phyloP scores from a whole-genome alignment of 2,113 vertebrate genomes.

The Salminus brasiliensis region DNA sequence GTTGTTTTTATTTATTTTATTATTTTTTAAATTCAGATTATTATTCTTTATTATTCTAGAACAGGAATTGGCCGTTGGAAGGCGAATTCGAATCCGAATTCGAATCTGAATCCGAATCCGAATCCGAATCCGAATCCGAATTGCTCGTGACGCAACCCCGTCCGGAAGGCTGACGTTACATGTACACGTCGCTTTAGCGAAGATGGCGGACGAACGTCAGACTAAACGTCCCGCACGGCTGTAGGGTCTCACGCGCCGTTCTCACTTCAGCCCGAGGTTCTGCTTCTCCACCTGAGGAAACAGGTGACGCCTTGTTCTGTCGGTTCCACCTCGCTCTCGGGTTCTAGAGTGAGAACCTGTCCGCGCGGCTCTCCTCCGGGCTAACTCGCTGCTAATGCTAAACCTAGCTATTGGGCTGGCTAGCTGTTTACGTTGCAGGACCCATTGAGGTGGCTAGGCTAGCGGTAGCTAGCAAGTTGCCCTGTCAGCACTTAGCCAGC shows the following conservation, averaged over 20 bases:
- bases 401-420: too few species aligned
- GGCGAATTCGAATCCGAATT: too few species aligned
- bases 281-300: constrained; percentile 31
- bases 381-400: too few species aligned
- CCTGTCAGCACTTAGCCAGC: background rate
- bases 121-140: background rate
- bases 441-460: background rate
- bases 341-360: background rate
- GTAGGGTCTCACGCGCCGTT: constrained; percentile 64
- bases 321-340: background rate
- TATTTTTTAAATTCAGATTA: too few species aligned
- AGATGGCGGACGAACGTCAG: constrained; percentile 82
- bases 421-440: background rate
- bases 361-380: too few species aligned
- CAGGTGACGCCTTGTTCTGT: background rate
- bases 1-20: too few species aligned
- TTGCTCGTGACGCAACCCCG: background rate
- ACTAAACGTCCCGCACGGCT: constrained; percentile 71
- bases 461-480: background rate
- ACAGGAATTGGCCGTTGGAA: too few species aligned
- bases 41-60: too few species aligned
- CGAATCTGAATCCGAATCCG: background rate
- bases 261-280: constrained; percentile 52
- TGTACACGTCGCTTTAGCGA: constrained; percentile 86
- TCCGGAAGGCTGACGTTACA: constrained; percentile 51